Conservation (phyloP, 1,140 invertebrate species). For the Lasioglossum baleicum region DNA sequence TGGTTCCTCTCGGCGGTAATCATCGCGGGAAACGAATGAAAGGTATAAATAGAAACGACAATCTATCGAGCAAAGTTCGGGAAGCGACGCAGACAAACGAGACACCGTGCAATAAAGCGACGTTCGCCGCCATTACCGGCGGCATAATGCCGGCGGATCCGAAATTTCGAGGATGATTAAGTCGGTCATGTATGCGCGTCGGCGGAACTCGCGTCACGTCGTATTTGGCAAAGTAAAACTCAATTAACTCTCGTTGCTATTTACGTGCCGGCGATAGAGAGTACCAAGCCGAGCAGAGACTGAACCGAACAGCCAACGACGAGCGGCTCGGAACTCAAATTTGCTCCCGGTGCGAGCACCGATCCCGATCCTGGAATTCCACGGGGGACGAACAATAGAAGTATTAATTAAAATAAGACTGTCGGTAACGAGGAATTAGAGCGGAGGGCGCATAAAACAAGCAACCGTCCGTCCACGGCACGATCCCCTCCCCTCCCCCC, state of each 20-base stretch:
- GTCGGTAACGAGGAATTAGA: background rate
- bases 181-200: slow-evolving; percentile 14
- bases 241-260: slow-evolving; percentile 32
- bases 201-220: slow-evolving; percentile 18
- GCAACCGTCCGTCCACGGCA: background rate
- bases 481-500: too few relatives aligned
- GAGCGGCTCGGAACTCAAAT: background rate
- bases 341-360: background rate
- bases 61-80: background rate
- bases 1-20: background rate
- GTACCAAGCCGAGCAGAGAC: too few relatives aligned
- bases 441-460: slow-evolving; percentile 2
- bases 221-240: slow-evolving; percentile 45
- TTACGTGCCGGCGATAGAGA: slow-evolving; percentile 11
- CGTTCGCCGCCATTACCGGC: slow-evolving; percentile 20
- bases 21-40: background rate
- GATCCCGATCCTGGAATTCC: background rate
- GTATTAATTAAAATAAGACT: slow-evolving; percentile 11
- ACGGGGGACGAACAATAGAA: background rate
- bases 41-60: background rate
- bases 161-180: slow-evolving; percentile 38
- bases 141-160: slow-evolving; percentile 6
- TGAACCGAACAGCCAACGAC: rapidly evolving
- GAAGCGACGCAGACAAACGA: slow-evolving; percentile 6
- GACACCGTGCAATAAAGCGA: background rate